phyloP scores from a whole-genome alignment of 2,888 invertebrate species.

The Chaetogeoica ovagalla region DNA sequence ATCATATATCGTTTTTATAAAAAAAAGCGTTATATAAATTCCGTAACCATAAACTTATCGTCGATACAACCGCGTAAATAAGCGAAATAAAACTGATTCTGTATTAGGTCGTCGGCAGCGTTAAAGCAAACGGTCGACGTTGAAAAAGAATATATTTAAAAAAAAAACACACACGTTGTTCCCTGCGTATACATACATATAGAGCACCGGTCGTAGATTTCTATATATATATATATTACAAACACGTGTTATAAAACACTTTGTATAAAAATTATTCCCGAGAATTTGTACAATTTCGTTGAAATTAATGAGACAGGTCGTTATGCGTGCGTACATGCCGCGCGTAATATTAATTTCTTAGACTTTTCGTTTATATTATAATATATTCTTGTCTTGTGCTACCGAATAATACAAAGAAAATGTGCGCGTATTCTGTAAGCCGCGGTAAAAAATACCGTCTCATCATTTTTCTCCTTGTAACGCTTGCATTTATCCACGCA shows the following conservation, averaged over 20 bases:
- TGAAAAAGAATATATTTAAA: neutral
- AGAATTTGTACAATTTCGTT: slow-evolving; percentile 1
- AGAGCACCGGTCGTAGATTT: neutral
- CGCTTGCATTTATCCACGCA: neutral
- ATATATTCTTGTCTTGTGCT: slow-evolving; percentile 11
- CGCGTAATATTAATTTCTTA: neutral
- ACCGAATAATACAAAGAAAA: neutral
- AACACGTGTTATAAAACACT: neutral
- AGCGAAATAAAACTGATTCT: neutral
- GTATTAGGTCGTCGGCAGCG: too few relatives aligned
- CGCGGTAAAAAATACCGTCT: neutral
- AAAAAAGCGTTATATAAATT: too few relatives aligned
- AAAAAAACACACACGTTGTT: neutral
- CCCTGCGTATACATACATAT: neutral
- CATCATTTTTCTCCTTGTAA: neutral
- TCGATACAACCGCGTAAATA: too few relatives aligned
- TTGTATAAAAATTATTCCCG: neutral
- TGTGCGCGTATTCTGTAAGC: too few relatives aligned
- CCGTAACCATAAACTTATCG: too few relatives aligned
- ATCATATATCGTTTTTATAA: too few relatives aligned
- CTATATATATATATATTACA: neutral
- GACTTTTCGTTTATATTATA: slow-evolving; percentile 14
- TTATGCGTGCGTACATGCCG: neutral
- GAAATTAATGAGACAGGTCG: slow-evolving; percentile 5
- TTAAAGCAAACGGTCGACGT: neutral